A percentile compares a stretch with the other conserved stretches of the same genome.
Evolutionary conservation across 2,797 vertebrate species (phyloP).

Genomic region (Otolemur crassicaudatus): DNA sequence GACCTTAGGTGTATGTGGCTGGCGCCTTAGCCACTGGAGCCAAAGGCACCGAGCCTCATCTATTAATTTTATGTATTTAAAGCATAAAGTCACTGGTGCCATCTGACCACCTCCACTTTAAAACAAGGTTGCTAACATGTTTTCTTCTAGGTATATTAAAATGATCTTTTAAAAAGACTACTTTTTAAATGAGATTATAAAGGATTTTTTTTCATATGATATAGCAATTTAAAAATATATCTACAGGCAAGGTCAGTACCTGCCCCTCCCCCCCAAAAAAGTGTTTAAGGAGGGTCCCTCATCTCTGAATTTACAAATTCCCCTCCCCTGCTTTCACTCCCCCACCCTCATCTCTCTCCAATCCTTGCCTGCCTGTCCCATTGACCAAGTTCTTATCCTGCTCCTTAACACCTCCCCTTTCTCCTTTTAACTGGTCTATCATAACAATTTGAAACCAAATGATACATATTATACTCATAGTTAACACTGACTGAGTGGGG

Average conservation of each 20-base stretch:
- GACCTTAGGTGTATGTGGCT: too few species aligned
- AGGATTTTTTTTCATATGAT: background rate
- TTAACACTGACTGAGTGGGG: slow-evolving; percentile 39
- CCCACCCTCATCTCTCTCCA: background rate
- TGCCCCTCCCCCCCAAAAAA: background rate
- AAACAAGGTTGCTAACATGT: background rate
- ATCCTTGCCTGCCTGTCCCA: background rate
- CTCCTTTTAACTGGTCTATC: background rate
- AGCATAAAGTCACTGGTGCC: background rate
- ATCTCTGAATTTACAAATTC: background rate
- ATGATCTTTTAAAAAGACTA: background rate
- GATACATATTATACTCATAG: background rate
- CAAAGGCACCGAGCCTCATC: background rate
- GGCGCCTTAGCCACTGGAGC: too few species aligned
- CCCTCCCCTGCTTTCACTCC: background rate
- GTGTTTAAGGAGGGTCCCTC: background rate
- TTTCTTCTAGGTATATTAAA: background rate
- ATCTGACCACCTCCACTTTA: background rate
- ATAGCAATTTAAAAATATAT: background rate
- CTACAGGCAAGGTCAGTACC: background rate
- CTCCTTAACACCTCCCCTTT: background rate
- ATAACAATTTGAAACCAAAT: slow-evolving; percentile 39
- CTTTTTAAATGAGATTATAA: slow-evolving; percentile 15
- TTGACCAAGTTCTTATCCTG: background rate
- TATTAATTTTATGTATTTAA: background rate